Evolutionary conservation across 2,888 invertebrate genomes (phyloP).

Genomic region (Dolomedes plantarius): DNA sequence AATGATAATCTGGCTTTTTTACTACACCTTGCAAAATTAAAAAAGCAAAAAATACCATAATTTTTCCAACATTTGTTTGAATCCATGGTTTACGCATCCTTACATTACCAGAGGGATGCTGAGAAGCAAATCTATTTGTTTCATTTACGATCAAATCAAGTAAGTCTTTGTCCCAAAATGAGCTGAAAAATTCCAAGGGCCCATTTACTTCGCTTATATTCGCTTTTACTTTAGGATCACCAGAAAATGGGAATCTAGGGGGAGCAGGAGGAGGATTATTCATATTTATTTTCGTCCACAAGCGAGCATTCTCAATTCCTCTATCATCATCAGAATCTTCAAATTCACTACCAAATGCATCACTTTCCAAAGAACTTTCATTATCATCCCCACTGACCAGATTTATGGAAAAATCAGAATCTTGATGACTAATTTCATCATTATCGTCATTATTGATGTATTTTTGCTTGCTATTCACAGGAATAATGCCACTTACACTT

Average conservation of each 20-base stretch:
- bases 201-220: slow-evolving; percentile 28
- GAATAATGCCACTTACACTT: not conserved
- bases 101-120: too few species aligned
- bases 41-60: not conserved
- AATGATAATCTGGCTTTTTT: slow-evolving; percentile 27
- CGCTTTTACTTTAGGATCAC: slow-evolving; percentile 17
- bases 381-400: not conserved
- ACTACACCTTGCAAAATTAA: slow-evolving; percentile 3
- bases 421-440: too few species aligned
- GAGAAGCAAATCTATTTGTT: slow-evolving; percentile 15
- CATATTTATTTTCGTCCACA: slow-evolving; percentile 27
- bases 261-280: slow-evolving; percentile 19
- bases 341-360: slow-evolving; percentile 35
- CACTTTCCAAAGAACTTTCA: slow-evolving; percentile 9
- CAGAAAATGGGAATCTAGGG: slow-evolving; percentile 17
- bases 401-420: too few species aligned
- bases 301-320: slow-evolving; percentile 31
- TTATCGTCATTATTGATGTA: too few species aligned
- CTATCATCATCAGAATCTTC: slow-evolving; percentile 31
- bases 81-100: too few species aligned
- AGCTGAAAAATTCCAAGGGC: not conserved
- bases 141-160: slow-evolving; percentile 18
- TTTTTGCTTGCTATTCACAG: not conserved
- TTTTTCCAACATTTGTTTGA: too few species aligned
- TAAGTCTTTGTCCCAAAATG: slow-evolving; percentile 1